These are phyloP conservation scores for Pyrocephalus nanus DNA, from an alignment of 2,797 vertebrate species.

Conservation along the genomic window DNA sequence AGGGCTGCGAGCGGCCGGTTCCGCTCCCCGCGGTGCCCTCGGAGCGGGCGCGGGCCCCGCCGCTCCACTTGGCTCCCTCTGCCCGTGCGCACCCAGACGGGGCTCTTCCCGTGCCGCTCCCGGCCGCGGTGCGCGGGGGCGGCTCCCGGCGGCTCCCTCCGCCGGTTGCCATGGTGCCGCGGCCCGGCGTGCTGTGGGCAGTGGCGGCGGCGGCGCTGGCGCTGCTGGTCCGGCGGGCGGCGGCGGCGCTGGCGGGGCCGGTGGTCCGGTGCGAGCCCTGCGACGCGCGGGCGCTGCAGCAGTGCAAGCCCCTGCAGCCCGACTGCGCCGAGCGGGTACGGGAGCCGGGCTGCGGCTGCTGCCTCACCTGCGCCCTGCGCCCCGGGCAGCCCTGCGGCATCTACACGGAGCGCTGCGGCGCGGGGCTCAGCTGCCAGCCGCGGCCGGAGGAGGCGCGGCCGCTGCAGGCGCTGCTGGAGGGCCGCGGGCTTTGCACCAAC, in stretches of 20 bases:
- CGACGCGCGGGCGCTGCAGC: constrained; percentile 79
- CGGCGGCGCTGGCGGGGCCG: constrained; percentile 79
- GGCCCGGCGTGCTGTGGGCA: constrained; percentile 77
- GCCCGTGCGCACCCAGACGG: background rate
- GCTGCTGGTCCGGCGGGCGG: constrained; percentile 73
- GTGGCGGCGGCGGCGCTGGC: constrained; percentile 70
- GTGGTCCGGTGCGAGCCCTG: constrained; percentile 89
- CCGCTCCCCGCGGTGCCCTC: background rate
- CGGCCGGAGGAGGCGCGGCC: constrained; percentile 81
- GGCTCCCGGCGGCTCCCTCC: background rate
- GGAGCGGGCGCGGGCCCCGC: background rate
- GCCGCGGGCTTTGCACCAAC: constrained; percentile 86
- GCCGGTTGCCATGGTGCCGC: constrained; percentile 77
- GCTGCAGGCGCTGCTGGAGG: constrained; percentile 87
- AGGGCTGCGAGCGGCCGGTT: background rate
- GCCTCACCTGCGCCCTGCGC: constrained; percentile 86
- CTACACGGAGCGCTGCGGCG: constrained; percentile 89
- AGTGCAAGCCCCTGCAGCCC: constrained; percentile 82
- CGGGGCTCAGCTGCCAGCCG: constrained; percentile 84
- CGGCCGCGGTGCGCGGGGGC: background rate
- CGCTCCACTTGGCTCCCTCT: too few relatives aligned
- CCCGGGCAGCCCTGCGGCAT: constrained; percentile 85
- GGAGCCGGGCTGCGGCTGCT: constrained; percentile 91
- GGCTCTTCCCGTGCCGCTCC: background rate
- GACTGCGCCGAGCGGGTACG: constrained; percentile 84